Evolutionary conservation across 2,888 invertebrate genomes (phyloP).

Genomic region (Eilema caniola): DNA sequence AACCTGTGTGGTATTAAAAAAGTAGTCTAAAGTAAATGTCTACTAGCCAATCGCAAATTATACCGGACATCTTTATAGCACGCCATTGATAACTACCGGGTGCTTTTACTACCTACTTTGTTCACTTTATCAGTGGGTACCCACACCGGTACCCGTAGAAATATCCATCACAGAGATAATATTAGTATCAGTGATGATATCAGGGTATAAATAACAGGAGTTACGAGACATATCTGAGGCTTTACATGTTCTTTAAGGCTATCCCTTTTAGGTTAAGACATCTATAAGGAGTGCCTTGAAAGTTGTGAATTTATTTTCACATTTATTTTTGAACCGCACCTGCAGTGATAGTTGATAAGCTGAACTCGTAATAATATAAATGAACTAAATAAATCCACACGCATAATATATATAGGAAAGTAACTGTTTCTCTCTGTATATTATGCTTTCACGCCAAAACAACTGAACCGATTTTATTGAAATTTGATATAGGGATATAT

Average conservation of each 20-base stretch:
- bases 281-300: background rate
- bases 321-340: background rate
- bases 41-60: background rate
- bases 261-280: background rate
- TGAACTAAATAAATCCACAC: no score
- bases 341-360: background rate
- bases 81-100: background rate
- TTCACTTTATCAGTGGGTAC: no score
- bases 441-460: no score
- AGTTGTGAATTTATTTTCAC: constrained; percentile 8
- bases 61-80: background rate
- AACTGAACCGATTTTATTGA: no score
- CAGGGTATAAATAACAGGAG: background rate
- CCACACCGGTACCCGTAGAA: background rate
- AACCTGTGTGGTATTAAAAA: no score
- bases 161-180: background rate
- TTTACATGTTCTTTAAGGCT: background rate
- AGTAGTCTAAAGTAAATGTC: no score
- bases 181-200: background rate
- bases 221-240: constrained; percentile 29
- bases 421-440: no score
- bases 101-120: background rate
- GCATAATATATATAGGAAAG: no score
- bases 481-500: no score
- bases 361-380: no score